Conservation (phyloP, 2,113 vertebrate genomes). For the Lipophrys pholis region DNA sequence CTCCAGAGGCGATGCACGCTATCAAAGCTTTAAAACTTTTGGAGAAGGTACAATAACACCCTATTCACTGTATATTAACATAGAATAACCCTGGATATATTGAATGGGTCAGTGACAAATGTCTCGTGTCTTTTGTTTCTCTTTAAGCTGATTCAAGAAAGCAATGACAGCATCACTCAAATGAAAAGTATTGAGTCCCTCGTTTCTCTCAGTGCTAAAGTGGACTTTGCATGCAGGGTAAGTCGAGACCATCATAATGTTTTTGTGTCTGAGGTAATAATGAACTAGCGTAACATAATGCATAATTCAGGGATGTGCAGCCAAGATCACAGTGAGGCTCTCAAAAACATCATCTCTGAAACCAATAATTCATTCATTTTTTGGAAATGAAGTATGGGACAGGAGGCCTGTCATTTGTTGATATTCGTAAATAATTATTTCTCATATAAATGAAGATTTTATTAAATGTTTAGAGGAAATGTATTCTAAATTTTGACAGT, state of each 20-base stretch:
- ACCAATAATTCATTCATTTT: too few species aligned
- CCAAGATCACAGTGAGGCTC: too few species aligned
- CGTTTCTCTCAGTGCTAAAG: constrained; percentile 92
- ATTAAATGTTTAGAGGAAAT: too few species aligned
- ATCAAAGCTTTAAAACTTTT: constrained; percentile 90
- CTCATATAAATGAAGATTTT: too few species aligned
- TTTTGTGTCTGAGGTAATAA: too few species aligned
- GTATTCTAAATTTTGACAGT: too few species aligned
- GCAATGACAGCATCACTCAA: constrained; percentile 93
- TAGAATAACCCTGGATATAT: background rate
- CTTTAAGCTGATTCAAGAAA: constrained; percentile 92
- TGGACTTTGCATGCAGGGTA: constrained; percentile 97
- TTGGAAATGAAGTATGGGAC: too few species aligned
- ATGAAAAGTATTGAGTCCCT: constrained; percentile 96
- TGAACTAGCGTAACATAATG: too few species aligned
- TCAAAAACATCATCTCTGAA: too few species aligned
- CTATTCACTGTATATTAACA: background rate
- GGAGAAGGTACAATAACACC: constrained; percentile 86
- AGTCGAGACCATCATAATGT: constrained; percentile 33
- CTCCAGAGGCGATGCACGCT: constrained; percentile 89
- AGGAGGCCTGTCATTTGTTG: too few species aligned
- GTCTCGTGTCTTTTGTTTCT: background rate
- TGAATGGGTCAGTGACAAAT: background rate
- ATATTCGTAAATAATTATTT: too few species aligned
- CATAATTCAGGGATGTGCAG: too few species aligned